Evolutionary conservation across 2,888 invertebrate genomes (phyloP).

Genomic region (Pristionchus japonicus): DNA sequence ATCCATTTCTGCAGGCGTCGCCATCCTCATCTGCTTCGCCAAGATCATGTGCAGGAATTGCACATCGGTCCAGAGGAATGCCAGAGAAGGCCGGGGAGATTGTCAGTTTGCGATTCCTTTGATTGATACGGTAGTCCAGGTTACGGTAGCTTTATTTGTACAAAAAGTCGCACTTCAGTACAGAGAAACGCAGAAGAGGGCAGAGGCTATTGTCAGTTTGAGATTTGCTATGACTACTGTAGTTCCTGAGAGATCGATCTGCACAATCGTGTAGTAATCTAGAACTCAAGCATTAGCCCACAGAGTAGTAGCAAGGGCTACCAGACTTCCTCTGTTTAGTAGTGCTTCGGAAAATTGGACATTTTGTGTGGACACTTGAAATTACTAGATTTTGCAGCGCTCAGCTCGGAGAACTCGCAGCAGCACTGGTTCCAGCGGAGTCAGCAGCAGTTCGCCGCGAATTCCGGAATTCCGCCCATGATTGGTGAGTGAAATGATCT

Average conservation of each 20-base stretch:
- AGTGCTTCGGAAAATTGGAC: not conserved
- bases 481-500: slow-evolving; percentile 4
- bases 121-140: not conserved
- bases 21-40: slow-evolving; percentile 20
- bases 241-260: too few relatives aligned
- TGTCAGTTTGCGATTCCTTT: not conserved
- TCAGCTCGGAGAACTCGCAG: not conserved
- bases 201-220: not conserved
- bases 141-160: too few relatives aligned
- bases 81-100: not conserved
- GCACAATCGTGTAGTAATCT: too few relatives aligned
- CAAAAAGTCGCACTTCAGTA: too few relatives aligned
- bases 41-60: slow-evolving; percentile 33
- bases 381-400: not conserved
- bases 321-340: not conserved
- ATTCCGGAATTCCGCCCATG: slow-evolving; percentile 9
- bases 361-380: not conserved
- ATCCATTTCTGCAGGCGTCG: slow-evolving; percentile 13
- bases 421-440: slow-evolving; percentile 33
- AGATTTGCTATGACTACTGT: not conserved
- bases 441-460: slow-evolving; percentile 4
- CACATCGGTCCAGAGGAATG: not conserved
- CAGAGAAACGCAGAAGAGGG: too few relatives aligned
- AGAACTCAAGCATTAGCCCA: too few relatives aligned
- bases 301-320: too few relatives aligned